Conservation (phyloP, 1,140 invertebrate genomes). For the Periplaneta americana region DNA sequence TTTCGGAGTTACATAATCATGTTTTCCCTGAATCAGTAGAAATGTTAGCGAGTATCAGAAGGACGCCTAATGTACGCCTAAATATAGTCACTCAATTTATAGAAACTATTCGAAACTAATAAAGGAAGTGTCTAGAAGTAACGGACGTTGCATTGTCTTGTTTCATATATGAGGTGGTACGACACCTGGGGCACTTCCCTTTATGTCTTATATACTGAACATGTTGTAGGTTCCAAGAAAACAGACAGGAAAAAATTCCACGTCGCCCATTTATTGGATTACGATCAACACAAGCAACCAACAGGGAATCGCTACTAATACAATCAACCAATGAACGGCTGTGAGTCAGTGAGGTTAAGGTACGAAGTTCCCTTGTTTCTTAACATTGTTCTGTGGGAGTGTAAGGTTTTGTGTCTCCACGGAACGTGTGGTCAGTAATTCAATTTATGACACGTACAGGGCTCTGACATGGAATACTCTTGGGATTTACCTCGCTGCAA, state of each 20-base stretch:
- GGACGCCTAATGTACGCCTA: too few species aligned
- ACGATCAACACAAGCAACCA: constrained; percentile 1
- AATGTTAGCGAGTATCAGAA: too few species aligned
- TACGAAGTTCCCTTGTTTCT: background rate
- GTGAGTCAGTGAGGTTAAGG: background rate
- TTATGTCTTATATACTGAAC: background rate
- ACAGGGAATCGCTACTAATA: constrained; percentile 3
- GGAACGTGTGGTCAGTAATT: constrained; percentile 5
- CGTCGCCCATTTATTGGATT: constrained; percentile 3
- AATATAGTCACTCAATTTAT: too few species aligned
- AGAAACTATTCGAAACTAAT: too few species aligned
- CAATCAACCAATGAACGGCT: constrained; percentile 4
- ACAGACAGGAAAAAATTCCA: background rate
- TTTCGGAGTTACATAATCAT: too few species aligned
- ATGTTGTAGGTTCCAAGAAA: background rate
- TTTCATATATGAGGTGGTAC: too few species aligned
- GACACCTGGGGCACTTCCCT: background rate
- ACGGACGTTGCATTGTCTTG: too few species aligned
- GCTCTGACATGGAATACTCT: background rate
- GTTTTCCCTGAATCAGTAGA: too few species aligned
- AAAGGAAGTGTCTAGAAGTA: too few species aligned
- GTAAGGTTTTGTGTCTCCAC: background rate
- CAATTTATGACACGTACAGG: background rate
- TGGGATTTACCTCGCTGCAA: background rate
- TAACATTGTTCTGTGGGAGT: background rate